Percentiles rank a stretch among this genome's conserved stretches.
Conservation (phyloP, 2,797 vertebrate species). For the Danio choprae region DNA sequence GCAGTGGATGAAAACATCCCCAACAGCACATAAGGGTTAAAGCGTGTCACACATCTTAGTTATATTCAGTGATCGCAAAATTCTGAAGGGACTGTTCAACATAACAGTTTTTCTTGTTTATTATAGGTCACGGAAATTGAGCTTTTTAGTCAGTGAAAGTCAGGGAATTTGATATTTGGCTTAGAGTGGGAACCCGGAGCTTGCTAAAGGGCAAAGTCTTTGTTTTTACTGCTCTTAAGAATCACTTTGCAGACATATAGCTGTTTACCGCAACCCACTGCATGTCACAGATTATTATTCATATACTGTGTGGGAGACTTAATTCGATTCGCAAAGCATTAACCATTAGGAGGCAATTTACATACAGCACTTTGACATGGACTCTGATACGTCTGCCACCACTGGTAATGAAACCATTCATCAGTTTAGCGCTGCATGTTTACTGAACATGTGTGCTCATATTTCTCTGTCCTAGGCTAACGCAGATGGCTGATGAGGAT, state of each 20-base stretch:
- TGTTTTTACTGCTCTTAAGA: conserved; percentile 5
- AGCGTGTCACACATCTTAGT: too few species aligned
- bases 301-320: conserved; percentile 35
- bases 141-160: too few species aligned
- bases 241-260: conserved; percentile 6
- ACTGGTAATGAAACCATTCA: conserved; percentile 59
- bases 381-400: conserved; percentile 42
- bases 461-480: conserved; percentile 49
- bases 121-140: too few species aligned
- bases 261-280: conserved; percentile 3
- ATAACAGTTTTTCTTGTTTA: too few species aligned
- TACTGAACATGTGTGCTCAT: conserved; percentile 47
- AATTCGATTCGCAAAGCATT: conserved; percentile 49
- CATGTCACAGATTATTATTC: conserved; percentile 31
- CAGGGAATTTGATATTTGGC: too few species aligned
- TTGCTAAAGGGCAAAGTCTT: background rate
- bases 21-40: too few species aligned
- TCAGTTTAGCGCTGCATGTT: conserved; percentile 53
- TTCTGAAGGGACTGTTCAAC: too few species aligned
- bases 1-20: too few species aligned
- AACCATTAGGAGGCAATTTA: conserved; percentile 46
- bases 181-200: too few species aligned
- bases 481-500: conserved; percentile 53
- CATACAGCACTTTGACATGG: conserved; percentile 43
- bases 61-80: too few species aligned